Conservation (phyloP, 2,797 vertebrate genomes). For the Clarias platycephalus region DNA sequence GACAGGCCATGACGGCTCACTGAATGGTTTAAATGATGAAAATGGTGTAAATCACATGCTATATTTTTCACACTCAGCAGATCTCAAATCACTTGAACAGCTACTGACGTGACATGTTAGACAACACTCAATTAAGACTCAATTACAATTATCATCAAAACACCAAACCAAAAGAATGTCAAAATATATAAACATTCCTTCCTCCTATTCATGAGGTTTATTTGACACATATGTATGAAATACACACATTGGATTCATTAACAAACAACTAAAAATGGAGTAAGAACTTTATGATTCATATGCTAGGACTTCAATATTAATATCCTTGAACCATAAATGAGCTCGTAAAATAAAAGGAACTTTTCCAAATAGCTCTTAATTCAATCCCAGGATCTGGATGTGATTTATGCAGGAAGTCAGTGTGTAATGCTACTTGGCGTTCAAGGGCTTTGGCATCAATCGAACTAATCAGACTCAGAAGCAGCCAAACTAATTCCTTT, state of each 20-base stretch:
- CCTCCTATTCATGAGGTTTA: background rate
- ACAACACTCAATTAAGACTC: too few species aligned
- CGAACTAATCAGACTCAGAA: slow-evolving; percentile 5
- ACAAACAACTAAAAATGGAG: background rate
- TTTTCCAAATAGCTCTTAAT: slow-evolving; percentile 18
- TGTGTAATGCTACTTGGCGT: slow-evolving; percentile 22
- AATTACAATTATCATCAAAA: background rate
- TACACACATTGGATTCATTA: background rate
- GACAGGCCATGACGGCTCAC: background rate
- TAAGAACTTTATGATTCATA: background rate
- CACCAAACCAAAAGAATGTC: background rate
- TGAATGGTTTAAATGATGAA: background rate
- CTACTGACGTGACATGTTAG: background rate
- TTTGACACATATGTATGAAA: background rate
- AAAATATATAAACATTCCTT: background rate
- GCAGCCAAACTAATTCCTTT: slow-evolving; percentile 25
- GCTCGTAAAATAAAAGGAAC: slow-evolving; percentile 3
- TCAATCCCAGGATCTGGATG: slow-evolving; percentile 7
- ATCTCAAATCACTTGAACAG: background rate
- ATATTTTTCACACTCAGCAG: background rate
- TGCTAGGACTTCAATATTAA: slow-evolving; percentile 3
- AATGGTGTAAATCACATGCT: background rate
- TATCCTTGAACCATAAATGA: slow-evolving; percentile 4
- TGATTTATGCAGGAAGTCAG: slow-evolving; percentile 26
- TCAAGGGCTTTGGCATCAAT: slow-evolving; percentile 34